Evolutionary conservation across 2,888 invertebrate genomes (phyloP), one percentile per base, ranked within the genome.

Genomic region (Arctia plantaginis): DNA sequence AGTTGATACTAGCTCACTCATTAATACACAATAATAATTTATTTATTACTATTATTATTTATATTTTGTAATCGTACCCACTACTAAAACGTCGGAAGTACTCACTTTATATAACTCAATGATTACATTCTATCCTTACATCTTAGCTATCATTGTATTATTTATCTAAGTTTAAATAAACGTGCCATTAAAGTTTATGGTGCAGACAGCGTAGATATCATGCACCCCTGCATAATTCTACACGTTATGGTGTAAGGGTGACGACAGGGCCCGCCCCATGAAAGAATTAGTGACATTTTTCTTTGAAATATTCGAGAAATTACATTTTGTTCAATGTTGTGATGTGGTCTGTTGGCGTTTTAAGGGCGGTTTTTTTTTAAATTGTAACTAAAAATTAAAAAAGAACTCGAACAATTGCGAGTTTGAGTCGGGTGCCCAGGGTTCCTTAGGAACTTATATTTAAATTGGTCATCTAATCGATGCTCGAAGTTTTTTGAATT

Each of bases 151-250:
- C 76, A 70, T 65, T n/a, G 44, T 67, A 33, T 71, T 80, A 83
- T 89, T 90, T 88, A 91, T 91, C 90, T 86, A 77, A 79, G 79
- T 87, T 87, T 86, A 89, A 90, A 89, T 88, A 86, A 86, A 84
- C 84, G 86, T 90, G 88, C 89, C 90, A 90, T 92, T 90, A 91
- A 89, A 90, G 77, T 93, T 92, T 92, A 93, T 91, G 93, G 87
- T 75, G 89, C 89, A 89, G 88, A 87, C 88, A 86, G 86, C 84
- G 87, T 78, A 90, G 92, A 93, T 92, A 90, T 88, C 88, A 85
- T 81, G 86, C 85, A 82, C 89, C 90, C 91, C 86, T 82, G 79
- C 79, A 81, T 82, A 80, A 80, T 79, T 76, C 82, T 85, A 86
- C 65, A 68, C 68, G 30, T 72, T 86, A 89, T 84, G 86, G 87